Conservation (phyloP, 2,888 invertebrate species). For the Limulus polyphemus region DNA sequence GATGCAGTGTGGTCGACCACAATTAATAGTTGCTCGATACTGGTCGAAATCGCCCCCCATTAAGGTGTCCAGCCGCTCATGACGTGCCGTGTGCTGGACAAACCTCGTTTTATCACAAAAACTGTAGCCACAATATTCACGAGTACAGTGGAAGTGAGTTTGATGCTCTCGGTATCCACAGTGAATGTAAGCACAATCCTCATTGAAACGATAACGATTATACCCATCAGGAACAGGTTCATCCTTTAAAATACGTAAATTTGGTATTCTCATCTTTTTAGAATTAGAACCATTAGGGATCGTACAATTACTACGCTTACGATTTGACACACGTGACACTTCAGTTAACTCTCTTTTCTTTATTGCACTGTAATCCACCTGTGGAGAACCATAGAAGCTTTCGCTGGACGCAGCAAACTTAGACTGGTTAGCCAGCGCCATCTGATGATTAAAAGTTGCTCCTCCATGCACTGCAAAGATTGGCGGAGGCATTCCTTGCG, state of each 20-base stretch:
- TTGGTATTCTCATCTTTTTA: conserved; percentile 32
- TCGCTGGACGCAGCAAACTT: neutral
- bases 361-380: no score
- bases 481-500: neutral
- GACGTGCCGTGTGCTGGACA: conserved; percentile 85
- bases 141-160: conserved; percentile 88
- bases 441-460: neutral
- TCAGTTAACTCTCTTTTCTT: neutral
- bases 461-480: neutral
- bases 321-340: neutral
- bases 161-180: conserved; percentile 88
- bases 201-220: conserved; percentile 74
- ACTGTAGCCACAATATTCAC: conserved; percentile 88
- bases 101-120: conserved; percentile 93
- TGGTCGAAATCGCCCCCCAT: conserved; percentile 94
- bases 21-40: conserved; percentile 77
- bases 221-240: conserved; percentile 83
- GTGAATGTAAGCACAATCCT: conserved; percentile 76
- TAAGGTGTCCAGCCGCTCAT: conserved; percentile 79
- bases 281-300: neutral
- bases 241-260: conserved; percentile 67
- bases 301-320: neutral
- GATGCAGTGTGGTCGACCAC: conserved; percentile 69
- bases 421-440: no score
- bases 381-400: neutral